phyloP scores from a whole-genome alignment of 2,113 vertebrate genomes.

The Emydocephalus ijimae region DNA sequence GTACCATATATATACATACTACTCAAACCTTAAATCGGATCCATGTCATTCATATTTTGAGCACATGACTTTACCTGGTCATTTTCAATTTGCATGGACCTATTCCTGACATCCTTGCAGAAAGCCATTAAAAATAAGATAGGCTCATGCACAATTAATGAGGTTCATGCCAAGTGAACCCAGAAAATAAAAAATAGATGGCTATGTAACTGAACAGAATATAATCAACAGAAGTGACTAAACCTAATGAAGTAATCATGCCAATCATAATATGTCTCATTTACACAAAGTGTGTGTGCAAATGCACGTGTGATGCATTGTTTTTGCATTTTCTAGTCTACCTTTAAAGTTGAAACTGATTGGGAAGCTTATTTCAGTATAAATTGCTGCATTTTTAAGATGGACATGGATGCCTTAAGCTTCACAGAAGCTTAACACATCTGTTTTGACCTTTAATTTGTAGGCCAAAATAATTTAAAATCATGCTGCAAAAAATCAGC shows the following conservation, averaged over 20 bases:
- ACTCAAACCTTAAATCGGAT: neutral
- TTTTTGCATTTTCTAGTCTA: neutral
- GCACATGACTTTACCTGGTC: neutral
- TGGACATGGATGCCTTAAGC: neutral
- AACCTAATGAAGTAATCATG: neutral
- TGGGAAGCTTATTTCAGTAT: neutral
- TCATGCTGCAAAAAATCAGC: neutral
- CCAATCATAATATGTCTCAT: neutral
- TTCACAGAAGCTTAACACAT: neutral
- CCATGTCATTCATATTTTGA: neutral
- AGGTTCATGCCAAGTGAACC: conserved; percentile 52
- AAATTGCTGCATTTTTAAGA: neutral
- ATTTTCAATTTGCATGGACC: conserved; percentile 31
- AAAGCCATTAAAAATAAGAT: neutral
- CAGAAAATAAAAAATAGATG: conserved; percentile 42
- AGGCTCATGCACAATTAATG: conserved; percentile 56
- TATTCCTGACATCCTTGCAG: conserved; percentile 25
- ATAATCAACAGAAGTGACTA: neutral
- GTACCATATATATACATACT: neutral
- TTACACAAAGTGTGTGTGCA: neutral
- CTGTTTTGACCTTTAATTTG: neutral
- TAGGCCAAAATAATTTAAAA: neutral
- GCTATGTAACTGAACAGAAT: conserved; percentile 5
- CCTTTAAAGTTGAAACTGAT: neutral
- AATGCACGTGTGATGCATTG: neutral